Conservation (phyloP, 2,797 vertebrate genomes). For the Aphelocoma californica region DNA sequence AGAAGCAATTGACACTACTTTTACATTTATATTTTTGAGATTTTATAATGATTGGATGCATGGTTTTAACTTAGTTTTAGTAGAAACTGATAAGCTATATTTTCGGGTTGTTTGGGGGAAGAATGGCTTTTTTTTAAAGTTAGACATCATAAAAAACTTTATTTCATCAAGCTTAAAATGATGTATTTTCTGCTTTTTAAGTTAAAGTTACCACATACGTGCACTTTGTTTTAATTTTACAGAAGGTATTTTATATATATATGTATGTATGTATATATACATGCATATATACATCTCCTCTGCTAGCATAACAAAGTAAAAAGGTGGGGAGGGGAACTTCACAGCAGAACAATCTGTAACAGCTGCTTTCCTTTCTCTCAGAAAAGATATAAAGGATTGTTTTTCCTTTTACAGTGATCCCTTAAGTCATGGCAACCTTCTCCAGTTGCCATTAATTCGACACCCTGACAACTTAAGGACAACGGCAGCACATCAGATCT, state of each 20-base stretch:
- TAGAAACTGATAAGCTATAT: not conserved
- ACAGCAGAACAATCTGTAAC: slow-evolving; percentile 59
- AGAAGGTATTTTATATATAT: not conserved
- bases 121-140: rapidly evolving
- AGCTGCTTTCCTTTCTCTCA: slow-evolving; percentile 69
- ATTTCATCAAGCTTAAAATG: not conserved
- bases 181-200: not conserved
- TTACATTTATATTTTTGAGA: not conserved
- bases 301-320: not conserved
- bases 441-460: slow-evolving; percentile 58
- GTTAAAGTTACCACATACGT: not conserved
- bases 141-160: not conserved
- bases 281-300: not conserved
- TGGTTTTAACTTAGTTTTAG: not conserved
- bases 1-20: not conserved
- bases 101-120: not conserved
- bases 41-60: not conserved
- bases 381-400: slow-evolving; percentile 60
- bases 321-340: not conserved
- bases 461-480: slow-evolving; percentile 77
- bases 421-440: slow-evolving; percentile 71
- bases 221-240: not conserved
- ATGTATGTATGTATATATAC: no score
- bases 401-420: slow-evolving; percentile 66
- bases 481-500: slow-evolving; percentile 75